Base-by-base conservation (phyloP, 2,888 invertebrate species). In the Sylvicola fuscatus region DNA sequence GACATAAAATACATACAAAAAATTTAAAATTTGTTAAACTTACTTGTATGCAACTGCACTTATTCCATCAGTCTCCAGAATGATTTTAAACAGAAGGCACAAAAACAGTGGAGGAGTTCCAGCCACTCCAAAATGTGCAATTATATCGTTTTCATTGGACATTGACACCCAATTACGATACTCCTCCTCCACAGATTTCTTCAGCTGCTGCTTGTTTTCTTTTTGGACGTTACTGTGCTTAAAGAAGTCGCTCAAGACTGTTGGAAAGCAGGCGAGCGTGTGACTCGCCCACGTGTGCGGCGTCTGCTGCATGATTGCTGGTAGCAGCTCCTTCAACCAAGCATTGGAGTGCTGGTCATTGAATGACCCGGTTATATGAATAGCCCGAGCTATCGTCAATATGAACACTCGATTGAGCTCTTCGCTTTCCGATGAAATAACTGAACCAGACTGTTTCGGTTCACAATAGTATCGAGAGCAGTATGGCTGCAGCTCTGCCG, bases 131-230 rank as follows among this genome's bases (percentile, higher is more conserved):
- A 95, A 95, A 56, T 95, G 93, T 2, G 87, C 79, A 47, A 89
- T 81, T 34, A 87, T 81, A 52, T 93, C 93, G 53, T 87, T 89
- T 53, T 95, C 93, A 56, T 90, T 93, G 31, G 80, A 86, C 92
- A 95, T 93, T 1, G 87, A 84, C 31, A 80, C 82, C 92, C 92
- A 93, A 53, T 92, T 93, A 42, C 90, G 68, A 51, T 92, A 93
- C 51, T 95, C 95, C 49, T 92, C 89, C 48, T 92, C 90, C 0
- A 92, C 89, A 0, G 84, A 82, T 60, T 86, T 86, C 58, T 87
- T 90, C 2, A 93, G 61, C 42, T 83, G 72, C 48, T 82, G 82
- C 50, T 92, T 92, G 53, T 90, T 89, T 53, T 92, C 92, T 50
- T 80, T 75, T 0, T 79, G 74, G 2, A 80, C 75, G 40, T 73